Evolutionary conservation across 2,113 vertebrate genomes (phyloP).

Genomic region (Telmatochromis sp.): DNA sequence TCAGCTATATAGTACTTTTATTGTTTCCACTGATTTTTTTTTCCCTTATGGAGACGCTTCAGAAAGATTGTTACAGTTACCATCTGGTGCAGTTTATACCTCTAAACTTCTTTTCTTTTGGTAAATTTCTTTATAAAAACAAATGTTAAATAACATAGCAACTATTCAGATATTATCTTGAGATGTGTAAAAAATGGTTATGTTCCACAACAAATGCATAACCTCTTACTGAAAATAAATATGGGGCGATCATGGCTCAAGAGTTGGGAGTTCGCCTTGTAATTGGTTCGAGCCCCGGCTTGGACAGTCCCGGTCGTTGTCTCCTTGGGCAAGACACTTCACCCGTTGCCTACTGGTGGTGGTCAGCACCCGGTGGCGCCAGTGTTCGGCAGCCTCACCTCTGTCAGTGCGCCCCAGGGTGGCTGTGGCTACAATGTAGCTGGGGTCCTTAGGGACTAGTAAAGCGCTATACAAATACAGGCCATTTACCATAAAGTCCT

Average conservation of each 20-base stretch:
- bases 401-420: background rate
- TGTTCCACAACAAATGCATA: background rate
- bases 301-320: background rate
- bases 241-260: fast-evolving
- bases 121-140: background rate
- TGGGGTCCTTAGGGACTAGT: background rate
- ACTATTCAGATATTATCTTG: background rate
- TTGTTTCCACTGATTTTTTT: background rate
- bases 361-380: background rate
- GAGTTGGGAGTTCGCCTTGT: background rate
- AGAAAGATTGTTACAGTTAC: background rate
- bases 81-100: background rate
- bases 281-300: fast-evolving
- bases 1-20: background rate
- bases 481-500: background rate
- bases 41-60: fast-evolving
- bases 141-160: background rate
- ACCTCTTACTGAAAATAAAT: background rate
- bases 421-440: background rate
- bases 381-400: fast-evolving
- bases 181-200: background rate
- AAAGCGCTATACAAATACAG: background rate
- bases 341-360: background rate
- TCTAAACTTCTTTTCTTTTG: background rate
- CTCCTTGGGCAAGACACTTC: background rate